Evolutionary conservation across 2,797 vertebrate species (phyloP).

Genomic region (Megaceryle alcyon): DNA sequence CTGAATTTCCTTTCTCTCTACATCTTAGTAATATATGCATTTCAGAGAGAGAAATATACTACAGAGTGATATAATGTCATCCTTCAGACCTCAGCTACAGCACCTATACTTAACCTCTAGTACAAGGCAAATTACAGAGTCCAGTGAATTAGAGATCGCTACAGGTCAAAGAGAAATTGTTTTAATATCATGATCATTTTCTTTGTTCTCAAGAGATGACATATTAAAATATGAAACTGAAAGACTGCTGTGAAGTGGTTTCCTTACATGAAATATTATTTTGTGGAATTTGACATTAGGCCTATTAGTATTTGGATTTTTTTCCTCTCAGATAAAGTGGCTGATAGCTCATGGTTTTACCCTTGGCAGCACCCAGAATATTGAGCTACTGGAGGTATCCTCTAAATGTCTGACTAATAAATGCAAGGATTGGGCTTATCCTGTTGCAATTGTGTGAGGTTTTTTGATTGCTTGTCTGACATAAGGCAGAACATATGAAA

Average conservation of each 20-base stretch:
- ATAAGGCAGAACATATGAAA: not conserved
- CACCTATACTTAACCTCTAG: not conserved
- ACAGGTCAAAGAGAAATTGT: conserved; percentile 44
- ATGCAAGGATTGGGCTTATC: not conserved
- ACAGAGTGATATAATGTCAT: not conserved
- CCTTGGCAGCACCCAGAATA: not conserved
- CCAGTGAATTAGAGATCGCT: conserved; percentile 37
- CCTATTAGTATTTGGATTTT: not conserved
- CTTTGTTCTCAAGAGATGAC: conserved; percentile 37
- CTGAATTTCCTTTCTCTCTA: not conserved
- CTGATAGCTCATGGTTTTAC: not conserved
- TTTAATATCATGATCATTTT: conserved; percentile 32
- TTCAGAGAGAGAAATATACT: not conserved
- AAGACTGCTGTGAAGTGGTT: conserved; percentile 17
- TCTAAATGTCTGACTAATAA: not conserved
- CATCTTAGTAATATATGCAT: not conserved
- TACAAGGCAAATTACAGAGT: conserved; percentile 35
- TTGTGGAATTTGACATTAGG: not conserved
- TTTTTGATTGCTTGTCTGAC: not conserved
- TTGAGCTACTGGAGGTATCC: not conserved
- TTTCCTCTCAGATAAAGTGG: not conserved
- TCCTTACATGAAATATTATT: not conserved
- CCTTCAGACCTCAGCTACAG: not conserved
- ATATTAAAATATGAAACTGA: conserved; percentile 15
- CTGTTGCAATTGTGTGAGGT: not conserved